Evolutionary conservation across 2,113 vertebrate genomes (phyloP).

Genomic region (Psittacus erithacus): DNA sequence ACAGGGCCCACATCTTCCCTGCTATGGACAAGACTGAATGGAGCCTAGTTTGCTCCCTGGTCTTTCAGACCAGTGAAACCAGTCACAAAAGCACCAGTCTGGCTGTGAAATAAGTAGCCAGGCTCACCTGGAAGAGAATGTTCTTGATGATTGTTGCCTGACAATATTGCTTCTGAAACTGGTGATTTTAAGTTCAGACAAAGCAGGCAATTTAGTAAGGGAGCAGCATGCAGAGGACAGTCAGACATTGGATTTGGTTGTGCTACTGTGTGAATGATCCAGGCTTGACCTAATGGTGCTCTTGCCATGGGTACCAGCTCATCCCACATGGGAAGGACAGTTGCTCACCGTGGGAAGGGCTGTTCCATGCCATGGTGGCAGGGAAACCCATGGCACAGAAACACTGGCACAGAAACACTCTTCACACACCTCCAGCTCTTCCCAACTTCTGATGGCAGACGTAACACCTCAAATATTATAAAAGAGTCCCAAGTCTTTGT

Average conservation of each 20-base stretch:
- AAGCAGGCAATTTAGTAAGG: background rate
- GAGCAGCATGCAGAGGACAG: rapidly evolving
- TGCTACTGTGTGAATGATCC: rapidly evolving
- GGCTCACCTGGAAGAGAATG: background rate
- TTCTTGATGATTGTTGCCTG: background rate
- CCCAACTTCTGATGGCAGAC: background rate
- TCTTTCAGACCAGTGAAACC: background rate
- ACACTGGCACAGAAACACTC: background rate
- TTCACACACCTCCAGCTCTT: background rate
- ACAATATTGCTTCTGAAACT: background rate
- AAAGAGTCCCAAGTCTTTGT: background rate
- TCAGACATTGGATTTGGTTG: background rate
- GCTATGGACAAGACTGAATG: background rate
- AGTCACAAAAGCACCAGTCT: background rate
- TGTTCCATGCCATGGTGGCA: rapidly evolving
- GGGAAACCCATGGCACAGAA: rapidly evolving
- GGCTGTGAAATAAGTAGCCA: background rate
- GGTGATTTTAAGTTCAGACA: background rate
- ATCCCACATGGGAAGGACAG: rapidly evolving
- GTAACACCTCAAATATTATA: rapidly evolving
- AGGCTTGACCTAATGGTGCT: background rate
- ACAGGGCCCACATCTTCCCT: background rate
- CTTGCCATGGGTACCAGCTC: background rate
- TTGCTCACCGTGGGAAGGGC: rapidly evolving
- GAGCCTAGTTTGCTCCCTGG: background rate